These are phyloP conservation scores for Cephus pygmeus DNA, from an alignment of 2,888 invertebrate genomes.

Conservation along the genomic window DNA sequence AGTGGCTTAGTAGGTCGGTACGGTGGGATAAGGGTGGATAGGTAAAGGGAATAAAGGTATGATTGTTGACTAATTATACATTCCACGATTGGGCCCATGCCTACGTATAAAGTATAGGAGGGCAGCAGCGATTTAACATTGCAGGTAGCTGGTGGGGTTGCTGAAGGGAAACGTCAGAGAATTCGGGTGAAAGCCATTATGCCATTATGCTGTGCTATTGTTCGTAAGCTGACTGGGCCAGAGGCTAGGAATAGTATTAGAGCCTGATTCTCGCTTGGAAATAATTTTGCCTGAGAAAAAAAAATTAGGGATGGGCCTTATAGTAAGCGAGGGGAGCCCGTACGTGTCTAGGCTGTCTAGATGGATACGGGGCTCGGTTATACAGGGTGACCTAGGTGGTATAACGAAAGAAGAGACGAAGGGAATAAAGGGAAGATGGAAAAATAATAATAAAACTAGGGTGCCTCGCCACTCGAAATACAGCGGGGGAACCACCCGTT, in stretches of 20 bases:
- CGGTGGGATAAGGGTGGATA: not conserved
- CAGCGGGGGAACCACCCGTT: slow-evolving; percentile 34
- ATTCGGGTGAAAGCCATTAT: slow-evolving; percentile 41
- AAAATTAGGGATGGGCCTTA: slow-evolving; percentile 8
- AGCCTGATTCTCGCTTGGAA: slow-evolving; percentile 51
- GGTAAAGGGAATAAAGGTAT: not conserved
- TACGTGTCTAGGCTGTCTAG: not conserved
- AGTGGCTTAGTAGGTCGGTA: not conserved
- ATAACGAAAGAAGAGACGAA: slow-evolving; percentile 8
- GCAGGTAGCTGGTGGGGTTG: slow-evolving; percentile 43
- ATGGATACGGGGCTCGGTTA: not conserved
- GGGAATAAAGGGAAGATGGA: slow-evolving; percentile 15
- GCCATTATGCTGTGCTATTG: slow-evolving; percentile 24
- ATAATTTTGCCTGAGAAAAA: slow-evolving; percentile 40
- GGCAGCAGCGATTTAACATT: slow-evolving; percentile 39
- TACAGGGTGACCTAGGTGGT: not conserved
- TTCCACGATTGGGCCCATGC: slow-evolving; percentile 26
- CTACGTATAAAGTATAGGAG: slow-evolving; percentile 24
- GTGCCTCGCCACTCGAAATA: slow-evolving; percentile 22
- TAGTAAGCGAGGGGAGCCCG: not conserved
- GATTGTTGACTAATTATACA: slow-evolving; percentile 35
- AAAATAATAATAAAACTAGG: slow-evolving; percentile 16
- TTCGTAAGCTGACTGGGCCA: slow-evolving; percentile 29
- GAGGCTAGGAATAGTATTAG: slow-evolving; percentile 45
- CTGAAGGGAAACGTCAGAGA: slow-evolving; percentile 36